A percentile compares a stretch with the other conserved stretches of the same genome.
Evolutionary conservation across 2,113 vertebrate genomes (phyloP).

Genomic region (Strix uralensis): DNA sequence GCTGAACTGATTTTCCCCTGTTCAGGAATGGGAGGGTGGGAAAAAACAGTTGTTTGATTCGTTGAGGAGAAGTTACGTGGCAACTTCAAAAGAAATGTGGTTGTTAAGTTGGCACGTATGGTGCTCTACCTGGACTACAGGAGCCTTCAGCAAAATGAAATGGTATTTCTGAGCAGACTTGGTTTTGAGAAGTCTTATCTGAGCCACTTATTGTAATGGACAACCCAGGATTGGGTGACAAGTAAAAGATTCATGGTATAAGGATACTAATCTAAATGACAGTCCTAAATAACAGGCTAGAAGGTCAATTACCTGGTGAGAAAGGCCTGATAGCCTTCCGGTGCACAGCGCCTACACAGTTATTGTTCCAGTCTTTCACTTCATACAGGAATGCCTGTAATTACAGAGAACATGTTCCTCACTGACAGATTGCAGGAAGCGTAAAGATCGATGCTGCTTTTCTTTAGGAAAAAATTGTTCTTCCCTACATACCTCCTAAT

Average conservation of each 20-base stretch:
- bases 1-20: background rate
- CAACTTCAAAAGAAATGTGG: background rate
- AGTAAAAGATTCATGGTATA: conserved; percentile 3
- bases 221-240: background rate
- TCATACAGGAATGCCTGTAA: conserved; percentile 33
- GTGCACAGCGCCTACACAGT: background rate
- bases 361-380: conserved; percentile 7
- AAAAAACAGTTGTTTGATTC: background rate
- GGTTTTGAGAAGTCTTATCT: background rate
- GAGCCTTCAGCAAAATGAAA: background rate
- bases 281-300: conserved; percentile 19
- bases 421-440: conserved; percentile 38
- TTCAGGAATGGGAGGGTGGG: background rate
- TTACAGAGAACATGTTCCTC: conserved; percentile 5
- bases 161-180: background rate
- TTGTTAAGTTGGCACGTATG: background rate
- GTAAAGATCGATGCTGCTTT: background rate
- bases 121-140: background rate
- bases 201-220: background rate
- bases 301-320: conserved; percentile 25
- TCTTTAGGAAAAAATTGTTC: background rate
- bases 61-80: background rate
- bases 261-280: background rate
- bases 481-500: background rate
- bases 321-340: background rate